phyloP scores from a whole-genome alignment of 2,888 invertebrate species.

The Trichogramma evanescens region DNA sequence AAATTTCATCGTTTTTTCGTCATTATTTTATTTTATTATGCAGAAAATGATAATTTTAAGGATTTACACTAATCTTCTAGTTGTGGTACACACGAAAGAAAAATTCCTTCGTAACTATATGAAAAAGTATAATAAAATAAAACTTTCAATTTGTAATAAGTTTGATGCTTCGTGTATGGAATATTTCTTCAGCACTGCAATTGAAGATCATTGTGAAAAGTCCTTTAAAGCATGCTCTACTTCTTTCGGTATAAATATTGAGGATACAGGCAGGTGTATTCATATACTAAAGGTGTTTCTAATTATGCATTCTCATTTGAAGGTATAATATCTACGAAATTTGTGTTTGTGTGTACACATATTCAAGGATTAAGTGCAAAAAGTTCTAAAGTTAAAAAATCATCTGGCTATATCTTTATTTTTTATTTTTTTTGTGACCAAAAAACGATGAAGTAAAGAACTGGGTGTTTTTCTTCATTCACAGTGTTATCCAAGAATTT shows the following conservation, averaged over 20 bases:
- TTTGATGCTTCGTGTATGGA: too few species aligned
- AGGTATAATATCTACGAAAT: neutral
- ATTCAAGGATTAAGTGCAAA: slow-evolving; percentile 6
- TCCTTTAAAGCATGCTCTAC: too few species aligned
- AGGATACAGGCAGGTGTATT: slow-evolving; percentile 22
- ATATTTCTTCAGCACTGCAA: too few species aligned
- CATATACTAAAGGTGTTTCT: slow-evolving; percentile 6
- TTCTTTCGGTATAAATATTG: neutral
- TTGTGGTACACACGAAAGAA: too few species aligned
- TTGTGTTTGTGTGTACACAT: slow-evolving; percentile 16
- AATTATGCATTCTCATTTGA: slow-evolving; percentile 1
- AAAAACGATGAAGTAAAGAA: slow-evolving; percentile 8
- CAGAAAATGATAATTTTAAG: neutral
- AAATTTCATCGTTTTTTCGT: slow-evolving; percentile 27
- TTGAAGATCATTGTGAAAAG: too few species aligned
- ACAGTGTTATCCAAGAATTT: slow-evolving; percentile 11
- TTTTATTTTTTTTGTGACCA: neutral
- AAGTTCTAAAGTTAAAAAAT: slow-evolving; percentile 6
- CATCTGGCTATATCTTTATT: slow-evolving; percentile 21
- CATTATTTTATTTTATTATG: slow-evolving; percentile 13
- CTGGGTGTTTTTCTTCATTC: slow-evolving; percentile 18
- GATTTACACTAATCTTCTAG: too few species aligned
- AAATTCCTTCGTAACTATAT: too few species aligned
- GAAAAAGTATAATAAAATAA: too few species aligned
- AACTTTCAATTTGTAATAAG: too few species aligned